These are phyloP conservation scores for Stratiomys singularior DNA, from an alignment of 2,888 invertebrate species.

Conservation along the genomic window DNA sequence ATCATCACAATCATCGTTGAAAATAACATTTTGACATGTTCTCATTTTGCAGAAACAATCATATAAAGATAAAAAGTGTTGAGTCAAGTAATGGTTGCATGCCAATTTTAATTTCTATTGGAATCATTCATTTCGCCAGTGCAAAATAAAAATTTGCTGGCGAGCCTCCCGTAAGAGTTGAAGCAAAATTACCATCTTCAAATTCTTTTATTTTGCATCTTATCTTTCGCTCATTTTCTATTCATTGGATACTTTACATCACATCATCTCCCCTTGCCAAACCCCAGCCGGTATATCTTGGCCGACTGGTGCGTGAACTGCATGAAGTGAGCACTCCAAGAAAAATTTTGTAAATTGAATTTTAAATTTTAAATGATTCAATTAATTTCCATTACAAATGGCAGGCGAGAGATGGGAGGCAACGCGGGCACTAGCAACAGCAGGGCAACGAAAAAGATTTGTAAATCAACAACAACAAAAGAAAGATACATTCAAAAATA, in stretches of 20 bases:
- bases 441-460: no score
- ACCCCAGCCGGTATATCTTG: no score
- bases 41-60: background rate
- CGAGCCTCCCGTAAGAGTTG: no score
- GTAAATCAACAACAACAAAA: no score
- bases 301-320: background rate
- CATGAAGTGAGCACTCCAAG: background rate
- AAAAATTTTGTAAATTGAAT: conserved; percentile 21
- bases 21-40: conserved; percentile 1
- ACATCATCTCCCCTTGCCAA: no score
- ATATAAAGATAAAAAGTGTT: background rate
- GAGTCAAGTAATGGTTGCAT: background rate
- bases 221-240: background rate
- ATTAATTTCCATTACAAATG: conserved; percentile 45
- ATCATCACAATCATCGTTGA: background rate
- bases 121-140: background rate
- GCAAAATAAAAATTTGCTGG: background rate
- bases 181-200: conserved; percentile 3
- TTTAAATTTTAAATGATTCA: conserved; percentile 46
- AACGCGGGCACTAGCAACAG: conserved; percentile 17
- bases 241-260: background rate
- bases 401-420: background rate
- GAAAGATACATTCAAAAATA: no score
- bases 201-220: background rate
- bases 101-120: conserved; percentile 3